These are phyloP conservation scores for Propithecus perrieri DNA, from an alignment of 2,797 vertebrate species.

Conservation along the genomic window DNA sequence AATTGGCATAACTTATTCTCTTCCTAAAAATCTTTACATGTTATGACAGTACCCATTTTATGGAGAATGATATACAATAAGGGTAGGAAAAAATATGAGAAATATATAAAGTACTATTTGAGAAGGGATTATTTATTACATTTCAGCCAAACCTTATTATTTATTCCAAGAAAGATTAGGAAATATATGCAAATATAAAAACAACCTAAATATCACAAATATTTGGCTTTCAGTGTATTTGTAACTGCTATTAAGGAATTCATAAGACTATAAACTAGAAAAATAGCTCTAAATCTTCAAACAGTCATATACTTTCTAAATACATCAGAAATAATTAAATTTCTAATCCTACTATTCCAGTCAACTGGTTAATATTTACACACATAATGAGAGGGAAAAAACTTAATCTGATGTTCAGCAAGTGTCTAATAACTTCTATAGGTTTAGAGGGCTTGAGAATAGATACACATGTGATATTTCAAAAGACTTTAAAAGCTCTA, in stretches of 20 bases:
- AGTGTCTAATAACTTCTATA: background rate
- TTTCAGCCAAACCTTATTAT: background rate
- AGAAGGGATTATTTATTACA: conserved; percentile 5
- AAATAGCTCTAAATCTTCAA: background rate
- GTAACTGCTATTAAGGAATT: background rate
- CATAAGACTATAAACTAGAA: background rate
- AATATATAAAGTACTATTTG: background rate
- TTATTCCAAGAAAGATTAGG: background rate
- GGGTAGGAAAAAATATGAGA: background rate
- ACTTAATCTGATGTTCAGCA: background rate
- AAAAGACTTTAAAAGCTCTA: background rate
- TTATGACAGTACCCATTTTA: background rate
- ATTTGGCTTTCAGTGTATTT: background rate
- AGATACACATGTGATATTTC: background rate
- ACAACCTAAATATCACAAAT: background rate
- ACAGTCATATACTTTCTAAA: background rate
- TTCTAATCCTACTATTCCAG: background rate
- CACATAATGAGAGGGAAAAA: background rate
- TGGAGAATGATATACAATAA: background rate
- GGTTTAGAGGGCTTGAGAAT: background rate
- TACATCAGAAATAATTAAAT: background rate
- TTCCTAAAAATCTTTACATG: conserved; percentile 7
- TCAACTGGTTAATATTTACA: background rate
- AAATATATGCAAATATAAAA: background rate
- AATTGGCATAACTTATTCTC: background rate